Evolutionary conservation across 2,888 invertebrate genomes (phyloP).

Genomic region (Aleiodes alternator): DNA sequence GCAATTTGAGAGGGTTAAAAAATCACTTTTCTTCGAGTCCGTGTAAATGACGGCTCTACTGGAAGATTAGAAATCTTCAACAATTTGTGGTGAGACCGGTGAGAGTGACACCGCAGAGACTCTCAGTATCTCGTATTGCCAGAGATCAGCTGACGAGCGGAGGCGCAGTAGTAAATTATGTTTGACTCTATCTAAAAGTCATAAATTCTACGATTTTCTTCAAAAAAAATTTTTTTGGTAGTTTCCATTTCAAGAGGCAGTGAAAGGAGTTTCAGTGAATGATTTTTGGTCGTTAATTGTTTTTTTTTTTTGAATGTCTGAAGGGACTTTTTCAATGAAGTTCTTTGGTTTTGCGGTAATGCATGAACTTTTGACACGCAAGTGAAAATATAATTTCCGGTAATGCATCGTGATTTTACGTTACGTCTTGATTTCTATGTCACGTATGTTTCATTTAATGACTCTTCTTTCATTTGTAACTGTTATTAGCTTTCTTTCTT

Average conservation of each 20-base stretch:
- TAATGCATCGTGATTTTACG: slow-evolving; percentile 19
- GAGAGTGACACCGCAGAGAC: slow-evolving; percentile 3
- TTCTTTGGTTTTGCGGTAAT: slow-evolving; percentile 10
- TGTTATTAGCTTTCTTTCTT: slow-evolving; percentile 29
- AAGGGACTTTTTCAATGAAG: not conserved
- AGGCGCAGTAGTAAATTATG: slow-evolving; percentile 6
- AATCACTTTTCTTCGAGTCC: not conserved
- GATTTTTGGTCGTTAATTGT: not conserved
- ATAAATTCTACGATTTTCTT: not conserved
- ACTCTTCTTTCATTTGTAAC: not conserved
- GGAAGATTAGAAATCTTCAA: slow-evolving; percentile 5
- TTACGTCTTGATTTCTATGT: not conserved
- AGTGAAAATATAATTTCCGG: slow-evolving; percentile 31
- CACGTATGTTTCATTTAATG: slow-evolving; percentile 23
- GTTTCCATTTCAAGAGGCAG: not conserved
- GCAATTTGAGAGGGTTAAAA: not conserved
- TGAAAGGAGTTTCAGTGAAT: slow-evolving; percentile 2
- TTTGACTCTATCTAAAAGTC: not conserved
- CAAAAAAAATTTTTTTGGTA: not conserved
- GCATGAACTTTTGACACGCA: slow-evolving; percentile 31
- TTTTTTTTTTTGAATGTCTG: not conserved
- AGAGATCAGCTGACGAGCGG: slow-evolving; percentile 32
- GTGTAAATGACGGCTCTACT: slow-evolving; percentile 1
- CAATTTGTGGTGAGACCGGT: slow-evolving; percentile 12
- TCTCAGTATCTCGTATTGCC: not conserved